phyloP scores from a whole-genome alignment of 2,113 vertebrate species.

The Brachyhypopomus gauderio region DNA sequence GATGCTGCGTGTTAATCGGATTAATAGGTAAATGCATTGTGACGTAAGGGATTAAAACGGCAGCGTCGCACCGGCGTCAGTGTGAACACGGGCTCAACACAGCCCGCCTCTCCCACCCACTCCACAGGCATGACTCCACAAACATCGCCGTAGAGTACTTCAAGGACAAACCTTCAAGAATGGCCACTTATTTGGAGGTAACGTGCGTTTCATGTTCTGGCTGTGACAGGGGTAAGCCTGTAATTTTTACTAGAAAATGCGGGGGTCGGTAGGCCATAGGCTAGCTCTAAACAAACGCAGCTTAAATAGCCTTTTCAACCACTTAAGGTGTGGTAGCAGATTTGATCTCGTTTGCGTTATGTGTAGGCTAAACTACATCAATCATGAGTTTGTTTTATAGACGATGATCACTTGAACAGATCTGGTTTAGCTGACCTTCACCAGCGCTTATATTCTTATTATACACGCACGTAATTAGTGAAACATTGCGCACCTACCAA shows the following conservation, averaged over 20 bases:
- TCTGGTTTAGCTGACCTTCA: not conserved
- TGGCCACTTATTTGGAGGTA: slow-evolving; percentile 76
- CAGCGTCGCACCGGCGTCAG: slow-evolving; percentile 43
- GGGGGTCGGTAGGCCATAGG: too few species aligned
- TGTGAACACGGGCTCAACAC: slow-evolving; percentile 4
- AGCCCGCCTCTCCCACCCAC: slow-evolving; percentile 15
- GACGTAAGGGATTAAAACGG: slow-evolving; percentile 70
- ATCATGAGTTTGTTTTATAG: not conserved
- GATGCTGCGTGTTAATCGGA: slow-evolving; percentile 66
- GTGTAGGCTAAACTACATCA: too few species aligned
- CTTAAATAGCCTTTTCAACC: not conserved
- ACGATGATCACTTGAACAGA: not conserved
- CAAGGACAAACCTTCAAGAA: slow-evolving; percentile 47
- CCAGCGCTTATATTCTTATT: not conserved
- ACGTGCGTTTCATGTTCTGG: slow-evolving; percentile 29
- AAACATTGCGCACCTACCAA: not conserved
- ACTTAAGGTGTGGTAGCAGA: not conserved
- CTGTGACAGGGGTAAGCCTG: not conserved
- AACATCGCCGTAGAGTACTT: slow-evolving; percentile 35
- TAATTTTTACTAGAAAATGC: not conserved
- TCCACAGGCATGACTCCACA: slow-evolving; percentile 46
- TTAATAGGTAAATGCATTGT: slow-evolving; percentile 72
- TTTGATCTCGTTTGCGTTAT: not conserved
- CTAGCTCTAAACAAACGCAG: not conserved
- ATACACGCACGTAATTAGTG: not conserved